Base-by-base conservation (phyloP, 2,113 vertebrate species). In the Chrysemys picta region DNA sequence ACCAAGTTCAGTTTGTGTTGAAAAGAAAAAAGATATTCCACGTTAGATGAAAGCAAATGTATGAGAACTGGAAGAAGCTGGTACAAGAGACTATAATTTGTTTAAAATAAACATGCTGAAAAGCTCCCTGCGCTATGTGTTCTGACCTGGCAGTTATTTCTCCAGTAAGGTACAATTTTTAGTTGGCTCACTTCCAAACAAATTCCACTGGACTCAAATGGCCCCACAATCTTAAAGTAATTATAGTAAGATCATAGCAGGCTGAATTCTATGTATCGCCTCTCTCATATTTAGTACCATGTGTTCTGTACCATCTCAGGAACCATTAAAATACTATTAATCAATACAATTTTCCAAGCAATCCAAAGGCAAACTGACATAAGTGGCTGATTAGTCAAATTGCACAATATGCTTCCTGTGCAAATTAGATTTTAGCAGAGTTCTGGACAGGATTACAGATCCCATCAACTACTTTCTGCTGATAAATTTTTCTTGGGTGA, bases 181-280 rank as follows among this genome's bases (percentile, higher is more conserved):
- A 91, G 91, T 5, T 95, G 82, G 84, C 94, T 93, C 52, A 50
- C 56, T 92, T 95, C 90, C 94, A 95, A 94, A 96, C 89, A 69
- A 95, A 93, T 85, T 85, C 56, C 90, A 94, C 53, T 80, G 78
- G n/a, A 86, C 80, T 94, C 80, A 94, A 94, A 52, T 0, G 75
- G 72, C 22, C 62, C 57, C 56, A 76, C 42, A 80, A 47, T 8
- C 83, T 80, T 87, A 65, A 62, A 91, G 49, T 29, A 80, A 93
- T 82, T 75, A 45, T 53, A 83, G 79, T 4, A 72, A 93, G 93
- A 82, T 54, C 31, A 81, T n/a, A 75, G 21, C 35, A 24, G 52
- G 80, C 22, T 76, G 24, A 42, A 42, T 8, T 45, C 11, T n/a
- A n/a, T 76, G 89, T 79, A 83, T 84, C 9, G 57, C 13, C 16